These are phyloP conservation scores for Cheilosia soror DNA, from an alignment of 2,888 invertebrate species.

Conservation along the genomic window DNA sequence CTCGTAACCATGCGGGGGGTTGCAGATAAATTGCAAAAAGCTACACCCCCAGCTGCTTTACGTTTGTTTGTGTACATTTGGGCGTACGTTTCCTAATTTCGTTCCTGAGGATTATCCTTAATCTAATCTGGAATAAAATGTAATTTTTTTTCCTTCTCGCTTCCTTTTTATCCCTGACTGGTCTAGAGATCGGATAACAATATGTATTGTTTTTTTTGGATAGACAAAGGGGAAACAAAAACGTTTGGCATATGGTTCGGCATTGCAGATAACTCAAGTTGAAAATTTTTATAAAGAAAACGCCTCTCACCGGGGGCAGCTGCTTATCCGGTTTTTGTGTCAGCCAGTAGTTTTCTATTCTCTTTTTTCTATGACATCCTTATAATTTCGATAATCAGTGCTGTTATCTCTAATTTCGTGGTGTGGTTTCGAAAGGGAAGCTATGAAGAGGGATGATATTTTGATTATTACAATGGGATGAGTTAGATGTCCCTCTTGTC, in stretches of 20 bases:
- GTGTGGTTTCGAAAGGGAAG: conserved; percentile 29
- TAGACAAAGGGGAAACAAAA: conserved; percentile 20
- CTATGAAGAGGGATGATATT: conserved; percentile 55
- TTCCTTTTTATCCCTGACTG: conserved; percentile 50
- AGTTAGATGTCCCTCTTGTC: conserved; percentile 11
- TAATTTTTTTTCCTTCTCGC: conserved; percentile 26
- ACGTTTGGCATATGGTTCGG: conserved; percentile 58
- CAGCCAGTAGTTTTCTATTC: conserved; percentile 28
- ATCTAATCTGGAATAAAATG: conserved; percentile 70
- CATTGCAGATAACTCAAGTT: conserved; percentile 30
- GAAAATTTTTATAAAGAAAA: conserved; percentile 38
- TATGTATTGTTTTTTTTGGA: conserved; percentile 18
- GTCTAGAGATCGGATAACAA: conserved; percentile 34
- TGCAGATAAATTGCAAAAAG: conserved; percentile 14
- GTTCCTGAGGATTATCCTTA: conserved; percentile 69
- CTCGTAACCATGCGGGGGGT: background rate
- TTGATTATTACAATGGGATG: conserved; percentile 53
- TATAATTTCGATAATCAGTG: conserved; percentile 68
- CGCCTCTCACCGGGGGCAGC: conserved; percentile 51
- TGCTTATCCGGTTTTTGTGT: conserved; percentile 34
- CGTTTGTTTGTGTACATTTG: conserved; percentile 51
- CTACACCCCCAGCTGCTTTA: conserved; percentile 18
- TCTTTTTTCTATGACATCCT: conserved; percentile 37
- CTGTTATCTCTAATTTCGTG: conserved; percentile 69
- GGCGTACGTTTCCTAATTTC: conserved; percentile 66